Evolutionary conservation across 2,113 vertebrate genomes (phyloP).

Genomic region (Sinocyclocheilus maitianheensis): DNA sequence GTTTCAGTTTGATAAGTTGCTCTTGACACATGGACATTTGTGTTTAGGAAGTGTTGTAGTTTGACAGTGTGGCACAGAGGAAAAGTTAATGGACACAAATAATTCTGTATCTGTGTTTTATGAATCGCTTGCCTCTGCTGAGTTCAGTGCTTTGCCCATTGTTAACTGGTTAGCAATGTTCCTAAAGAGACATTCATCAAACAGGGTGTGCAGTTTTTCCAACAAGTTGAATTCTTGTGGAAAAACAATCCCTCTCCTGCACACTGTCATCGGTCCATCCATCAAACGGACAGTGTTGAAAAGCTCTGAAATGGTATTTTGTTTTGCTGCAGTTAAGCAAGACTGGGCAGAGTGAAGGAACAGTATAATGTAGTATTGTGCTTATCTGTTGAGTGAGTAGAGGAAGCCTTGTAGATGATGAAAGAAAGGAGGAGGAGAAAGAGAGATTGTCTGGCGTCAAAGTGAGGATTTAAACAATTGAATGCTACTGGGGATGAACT

Average conservation of each 20-base stretch:
- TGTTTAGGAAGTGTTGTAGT: neutral
- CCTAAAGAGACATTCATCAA: slow-evolving; percentile 35
- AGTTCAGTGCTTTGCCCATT: slow-evolving; percentile 49
- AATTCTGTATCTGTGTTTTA: slow-evolving; percentile 35
- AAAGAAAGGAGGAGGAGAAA: slow-evolving; percentile 39
- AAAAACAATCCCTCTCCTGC: slow-evolving; percentile 22
- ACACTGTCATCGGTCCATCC: slow-evolving; percentile 46
- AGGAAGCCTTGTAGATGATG: slow-evolving; percentile 57
- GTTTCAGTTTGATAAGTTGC: slow-evolving; percentile 51
- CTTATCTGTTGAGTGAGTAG: slow-evolving; percentile 52
- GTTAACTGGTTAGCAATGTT: slow-evolving; percentile 11
- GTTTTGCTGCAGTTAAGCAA: slow-evolving; percentile 53
- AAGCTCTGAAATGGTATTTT: slow-evolving; percentile 51
- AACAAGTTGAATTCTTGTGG: slow-evolving; percentile 14
- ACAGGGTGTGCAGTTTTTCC: slow-evolving; percentile 27
- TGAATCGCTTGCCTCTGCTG: neutral
- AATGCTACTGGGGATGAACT: slow-evolving; percentile 30
- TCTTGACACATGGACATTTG: slow-evolving; percentile 56
- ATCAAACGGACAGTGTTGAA: slow-evolving; percentile 48
- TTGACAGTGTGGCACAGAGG: neutral
- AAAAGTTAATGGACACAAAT: neutral
- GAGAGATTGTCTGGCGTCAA: slow-evolving; percentile 52
- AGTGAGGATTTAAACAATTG: slow-evolving; percentile 15
- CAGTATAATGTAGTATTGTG: slow-evolving; percentile 34
- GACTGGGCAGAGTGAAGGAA: slow-evolving; percentile 48